Evolutionary conservation across 2,113 vertebrate genomes (phyloP), one percentile per base, ranked within the genome.

Genomic region (Fulmarus glacialis): DNA sequence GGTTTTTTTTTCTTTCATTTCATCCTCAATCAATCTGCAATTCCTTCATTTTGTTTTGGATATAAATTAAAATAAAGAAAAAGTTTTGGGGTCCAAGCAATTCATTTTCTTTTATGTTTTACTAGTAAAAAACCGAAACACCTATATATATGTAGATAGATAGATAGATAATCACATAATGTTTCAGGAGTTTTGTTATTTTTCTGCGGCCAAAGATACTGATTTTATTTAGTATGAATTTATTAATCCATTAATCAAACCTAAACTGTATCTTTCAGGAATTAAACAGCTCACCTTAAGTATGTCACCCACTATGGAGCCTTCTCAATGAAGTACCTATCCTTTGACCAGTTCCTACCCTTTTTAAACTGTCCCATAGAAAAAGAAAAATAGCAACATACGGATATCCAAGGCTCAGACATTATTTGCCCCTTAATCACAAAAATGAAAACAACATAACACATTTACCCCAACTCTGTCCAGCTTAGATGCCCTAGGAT

Each of bases 241-340:
- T 82, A 66, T 23, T 3, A 93, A 77, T 56, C 12, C 12, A 83
- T 42, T 73, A 32, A 56, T 40, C 36, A 83, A 58, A 64, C 12
- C 22, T 47, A 40, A 68, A 60, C 14, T 2, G 0, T 13, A 30
- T 27, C 7, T 80, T 89, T 67, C 34, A 55, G 11, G 15, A 89
- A 81, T 58, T 70, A 70, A 63, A 63, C 12, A 82, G 36, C 3
- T 77, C 48, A 43, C 23, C 23, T 52, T 18, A 81, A 77, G 64
- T 11, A 22, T 5, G 6, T 67, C 15, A 74, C 9, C 9, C 8
- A n/a, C 20, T 60, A 32, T 0, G 8, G 1, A 86, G 14, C 7
- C 11, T 67, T 89, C 47, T 70, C 67, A 87, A 12, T 43, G 1
- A 92, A 72, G 17, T 67, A 70, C 18, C 26, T 77, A n/a, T 18